Conservation (phyloP, 2,888 invertebrate species). For the Candidula unifasciata region DNA sequence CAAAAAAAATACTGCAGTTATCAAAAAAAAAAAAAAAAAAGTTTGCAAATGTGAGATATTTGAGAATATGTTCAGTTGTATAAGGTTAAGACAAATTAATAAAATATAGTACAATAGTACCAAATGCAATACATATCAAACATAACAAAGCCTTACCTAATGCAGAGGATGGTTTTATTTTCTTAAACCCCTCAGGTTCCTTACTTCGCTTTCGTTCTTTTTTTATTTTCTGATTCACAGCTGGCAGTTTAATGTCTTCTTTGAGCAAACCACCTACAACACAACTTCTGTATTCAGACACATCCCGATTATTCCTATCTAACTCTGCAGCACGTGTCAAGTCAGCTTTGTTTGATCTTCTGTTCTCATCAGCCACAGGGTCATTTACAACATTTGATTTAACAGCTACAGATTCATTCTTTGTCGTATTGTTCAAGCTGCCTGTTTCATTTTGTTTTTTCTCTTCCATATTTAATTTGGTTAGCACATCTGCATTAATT, state of each 20-base stretch:
- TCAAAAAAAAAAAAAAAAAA: no score
- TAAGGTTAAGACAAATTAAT: no score
- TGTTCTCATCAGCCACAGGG: slow-evolving; percentile 25
- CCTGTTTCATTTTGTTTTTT: background rate
- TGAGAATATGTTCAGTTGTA: no score
- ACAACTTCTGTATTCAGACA: background rate
- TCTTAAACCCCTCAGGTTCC: background rate
- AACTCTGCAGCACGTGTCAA: slow-evolving; percentile 18
- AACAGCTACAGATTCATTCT: slow-evolving; percentile 7
- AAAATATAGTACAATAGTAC: no score
- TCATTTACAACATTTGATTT: slow-evolving; percentile 36
- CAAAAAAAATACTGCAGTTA: no score
- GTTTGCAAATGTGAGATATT: no score
- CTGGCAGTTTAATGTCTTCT: background rate
- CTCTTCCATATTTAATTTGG: background rate
- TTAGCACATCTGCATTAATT: background rate
- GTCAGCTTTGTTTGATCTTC: slow-evolving; percentile 16
- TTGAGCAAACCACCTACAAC: background rate
- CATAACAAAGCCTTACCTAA: background rate
- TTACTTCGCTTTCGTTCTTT: slow-evolving; percentile 2
- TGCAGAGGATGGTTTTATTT: background rate
- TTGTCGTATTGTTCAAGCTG: background rate
- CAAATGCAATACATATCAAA: no score
- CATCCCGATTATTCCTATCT: background rate
- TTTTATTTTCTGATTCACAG: slow-evolving; percentile 6